Conservation (phyloP, 2,113 vertebrate genomes). For the Erythrolamprus reginae region DNA sequence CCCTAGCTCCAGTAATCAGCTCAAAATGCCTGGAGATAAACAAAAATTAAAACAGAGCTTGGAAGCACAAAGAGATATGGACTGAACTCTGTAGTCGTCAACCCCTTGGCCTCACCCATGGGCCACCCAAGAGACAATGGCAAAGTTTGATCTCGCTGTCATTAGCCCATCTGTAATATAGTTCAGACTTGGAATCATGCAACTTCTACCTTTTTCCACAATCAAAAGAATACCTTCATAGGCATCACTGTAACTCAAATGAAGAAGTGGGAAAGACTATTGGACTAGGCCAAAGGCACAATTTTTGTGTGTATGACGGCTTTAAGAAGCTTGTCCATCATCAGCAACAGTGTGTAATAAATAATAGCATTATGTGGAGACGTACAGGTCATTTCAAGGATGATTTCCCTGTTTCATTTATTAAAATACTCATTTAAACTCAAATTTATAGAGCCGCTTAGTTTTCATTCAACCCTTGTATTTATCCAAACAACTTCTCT, state of each 20-base stretch:
- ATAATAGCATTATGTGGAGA: not conserved
- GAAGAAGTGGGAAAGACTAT: not conserved
- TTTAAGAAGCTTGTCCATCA: not conserved
- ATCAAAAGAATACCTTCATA: not conserved
- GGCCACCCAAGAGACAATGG: not conserved
- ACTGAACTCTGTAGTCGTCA: not conserved
- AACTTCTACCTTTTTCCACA: not conserved
- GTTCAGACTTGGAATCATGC: not conserved
- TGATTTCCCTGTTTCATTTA: not conserved
- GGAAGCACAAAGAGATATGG: not conserved
- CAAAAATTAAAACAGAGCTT: not conserved
- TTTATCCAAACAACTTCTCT: not conserved
- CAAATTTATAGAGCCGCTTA: not conserved
- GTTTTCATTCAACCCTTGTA: not conserved
- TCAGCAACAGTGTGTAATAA: not conserved
- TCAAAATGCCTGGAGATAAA: not conserved
- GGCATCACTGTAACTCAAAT: not conserved
- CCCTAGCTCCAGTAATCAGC: not conserved
- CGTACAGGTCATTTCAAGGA: not conserved
- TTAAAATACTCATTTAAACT: not conserved
- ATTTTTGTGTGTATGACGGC: not conserved
- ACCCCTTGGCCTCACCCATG: not conserved
- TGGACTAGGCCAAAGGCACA: not conserved
- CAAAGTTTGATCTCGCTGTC: not conserved
- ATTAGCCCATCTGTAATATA: not conserved